Base-by-base conservation (phyloP, 2,888 invertebrate species). In the Steinernema carpocapsae region DNA sequence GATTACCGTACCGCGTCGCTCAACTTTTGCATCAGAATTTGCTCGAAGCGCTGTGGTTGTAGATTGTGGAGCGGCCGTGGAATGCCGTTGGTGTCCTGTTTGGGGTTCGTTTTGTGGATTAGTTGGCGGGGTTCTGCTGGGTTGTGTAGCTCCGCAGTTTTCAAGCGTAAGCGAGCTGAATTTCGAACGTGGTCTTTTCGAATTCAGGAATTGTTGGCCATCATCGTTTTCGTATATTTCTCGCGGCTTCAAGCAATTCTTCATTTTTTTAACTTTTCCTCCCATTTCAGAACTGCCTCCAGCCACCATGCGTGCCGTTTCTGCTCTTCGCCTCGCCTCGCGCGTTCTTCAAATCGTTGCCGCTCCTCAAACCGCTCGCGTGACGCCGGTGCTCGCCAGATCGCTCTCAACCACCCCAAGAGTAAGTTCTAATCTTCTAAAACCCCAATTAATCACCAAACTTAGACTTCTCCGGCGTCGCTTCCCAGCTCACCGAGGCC, bases 401-500 rank as follows among this genome's bases (percentile, higher is more conserved):
- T 26, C 22, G 24, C 26, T 56, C 56, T 24, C 56, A 14, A 56
- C 56, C 7, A 56, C 56, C 14, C 56, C 56, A 12, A 43, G 14
- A 43, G 14, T 7, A 12, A 43, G 7, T 43, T 43, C 43, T 12
- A 7, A 43, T 43, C 14, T 7, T 14, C 10, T 43, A 43, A 7
- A 43, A 43, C 10, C 14, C 14, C 17, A 56, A 56, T 56, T 70
- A n/a, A 42, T 70, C 7, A 29, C 26, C n/a, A n/a, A n/a, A n/a
- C 17, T 48, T 52, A 51, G 37, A 22, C n/a, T 72, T 72, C 37
- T 43, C 77, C 46, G 79, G 82, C 0, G 83, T 83, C 7, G 77
- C 81, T 7, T 77, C 81, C 42, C 88, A 89, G 87, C 90, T 97
- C 71, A 92, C 94, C 0, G 94, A 94, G 87, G 97, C 96, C 88